Base-by-base conservation (phyloP, 2,113 vertebrate species). In the Ciconia boyciana region DNA sequence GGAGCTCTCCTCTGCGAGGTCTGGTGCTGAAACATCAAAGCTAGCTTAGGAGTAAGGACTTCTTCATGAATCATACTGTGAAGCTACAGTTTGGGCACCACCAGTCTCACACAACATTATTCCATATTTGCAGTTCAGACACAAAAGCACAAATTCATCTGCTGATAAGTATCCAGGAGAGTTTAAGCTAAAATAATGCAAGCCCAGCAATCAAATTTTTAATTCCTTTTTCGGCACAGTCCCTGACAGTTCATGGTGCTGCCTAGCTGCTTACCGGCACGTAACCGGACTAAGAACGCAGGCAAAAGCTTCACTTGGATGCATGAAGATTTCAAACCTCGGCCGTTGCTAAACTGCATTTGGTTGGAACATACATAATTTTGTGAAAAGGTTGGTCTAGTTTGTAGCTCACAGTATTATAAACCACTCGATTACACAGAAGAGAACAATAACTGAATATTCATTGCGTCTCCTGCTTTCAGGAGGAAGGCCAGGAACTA, bases 401-500 rank as follows among this genome's bases (percentile, higher is more conserved):
- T 5, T 39, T 36, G n/a, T 3, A 75, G 65, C 77, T 91, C 34
- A 21, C 0, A 0, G 17, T 3, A 9, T 17, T 11, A 58, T 14
- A 88, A 86, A 54, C 51, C 41, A 16, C 65, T 54, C 0, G 3
- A 43, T 36, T 8, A 54, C 41, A 65, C 16, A 13, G 64, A 26
- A 57, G 81, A 72, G 64, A 92, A 66, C 57, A 90, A 36, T 69
- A 90, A 84, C 29, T 19, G 80, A 89, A 41, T 22, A 75, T 70
- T 51, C 76, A 66, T 14, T 13, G 60, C 3, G 0, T 26, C 83
- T 87, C 82, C 68, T 12, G n/a, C 14, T 46, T 17, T 14, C 61
- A 76, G 83, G 68, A 90, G 93, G 74, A 94, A 94, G 92, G 92
- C 60, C 95, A 79, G 82, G 48, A 96, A 83, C 91, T 44, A 93